Evolutionary conservation across 92 coral and sea anemone genomes (phyloP).

Genomic region (Metridium senile): DNA sequence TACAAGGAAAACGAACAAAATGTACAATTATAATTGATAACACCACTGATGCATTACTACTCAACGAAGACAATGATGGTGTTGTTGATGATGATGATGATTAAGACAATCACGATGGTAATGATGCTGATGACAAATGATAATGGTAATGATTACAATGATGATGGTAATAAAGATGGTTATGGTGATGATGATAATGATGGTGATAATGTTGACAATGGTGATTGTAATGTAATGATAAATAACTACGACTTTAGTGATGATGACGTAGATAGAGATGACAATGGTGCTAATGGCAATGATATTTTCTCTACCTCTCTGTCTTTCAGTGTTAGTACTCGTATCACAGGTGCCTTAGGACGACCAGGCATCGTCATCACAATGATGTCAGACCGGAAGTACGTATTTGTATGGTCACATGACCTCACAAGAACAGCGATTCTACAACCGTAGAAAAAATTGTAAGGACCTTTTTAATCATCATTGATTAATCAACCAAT

Average conservation of each 20-base stretch:
- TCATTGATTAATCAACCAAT: not conserved
- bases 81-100: not conserved
- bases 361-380: constrained; percentile 79
- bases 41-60: not conserved
- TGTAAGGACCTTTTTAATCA: not conserved
- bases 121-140: not conserved
- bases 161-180: not conserved
- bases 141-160: not conserved
- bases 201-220: not conserved
- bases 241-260: too few relatives aligned
- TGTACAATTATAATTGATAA: too few relatives aligned
- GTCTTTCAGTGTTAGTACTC: constrained; percentile 60
- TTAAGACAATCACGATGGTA: not conserved
- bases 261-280: not conserved
- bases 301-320: constrained; percentile 49
- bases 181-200: not conserved
- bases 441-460: constrained; percentile 15
- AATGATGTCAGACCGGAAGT: constrained; percentile 45
- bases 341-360: constrained; percentile 75
- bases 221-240: not conserved
- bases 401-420: not conserved
- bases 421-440: constrained; percentile 32
- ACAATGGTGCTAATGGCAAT: not conserved
- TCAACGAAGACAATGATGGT: not conserved
- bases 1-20: constrained; percentile 4